These are phyloP conservation scores for Hylaea fasciaria DNA, from an alignment of 2,888 invertebrate genomes.

Conservation along the genomic window DNA sequence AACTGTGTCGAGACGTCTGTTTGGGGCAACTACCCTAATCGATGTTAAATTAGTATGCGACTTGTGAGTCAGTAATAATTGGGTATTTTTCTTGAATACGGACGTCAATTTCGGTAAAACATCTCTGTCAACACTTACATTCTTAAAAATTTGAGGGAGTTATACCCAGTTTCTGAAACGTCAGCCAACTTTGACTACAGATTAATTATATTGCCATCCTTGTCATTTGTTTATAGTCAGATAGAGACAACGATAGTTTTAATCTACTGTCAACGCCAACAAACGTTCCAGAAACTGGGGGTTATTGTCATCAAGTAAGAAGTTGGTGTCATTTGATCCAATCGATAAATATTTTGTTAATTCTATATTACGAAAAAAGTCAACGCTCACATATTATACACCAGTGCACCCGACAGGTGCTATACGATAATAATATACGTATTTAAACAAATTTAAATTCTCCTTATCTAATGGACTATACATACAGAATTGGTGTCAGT, in stretches of 20 bases:
- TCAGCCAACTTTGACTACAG: too few relatives aligned
- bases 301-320: slow-evolving; percentile 33
- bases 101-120: not conserved
- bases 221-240: too few relatives aligned
- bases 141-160: not conserved
- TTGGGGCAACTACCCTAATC: too few relatives aligned
- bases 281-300: too few relatives aligned
- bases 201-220: too few relatives aligned
- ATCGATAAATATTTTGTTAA: slow-evolving; percentile 26
- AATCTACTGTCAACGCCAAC: too few relatives aligned
- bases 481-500: slow-evolving; percentile 73
- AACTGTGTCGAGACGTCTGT: too few relatives aligned
- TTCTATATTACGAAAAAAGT: slow-evolving; percentile 28
- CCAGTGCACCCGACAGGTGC: slow-evolving; percentile 47
- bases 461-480: slow-evolving; percentile 72
- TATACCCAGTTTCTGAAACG: too few relatives aligned
- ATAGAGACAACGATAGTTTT: too few relatives aligned
- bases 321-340: slow-evolving; percentile 17
- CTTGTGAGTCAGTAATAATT: too few relatives aligned
- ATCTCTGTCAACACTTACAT: slow-evolving; percentile 22
- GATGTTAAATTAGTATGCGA: too few relatives aligned
- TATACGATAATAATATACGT: slow-evolving; percentile 42
- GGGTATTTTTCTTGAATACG: too few relatives aligned
- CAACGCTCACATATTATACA: slow-evolving; percentile 51
- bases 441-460: slow-evolving; percentile 51